A percentile compares a stretch with the other conserved stretches of the same genome.
These are phyloP conservation scores for Muscidifurax raptorellus DNA, from an alignment of 1,140 invertebrate species.

Conservation along the genomic window DNA sequence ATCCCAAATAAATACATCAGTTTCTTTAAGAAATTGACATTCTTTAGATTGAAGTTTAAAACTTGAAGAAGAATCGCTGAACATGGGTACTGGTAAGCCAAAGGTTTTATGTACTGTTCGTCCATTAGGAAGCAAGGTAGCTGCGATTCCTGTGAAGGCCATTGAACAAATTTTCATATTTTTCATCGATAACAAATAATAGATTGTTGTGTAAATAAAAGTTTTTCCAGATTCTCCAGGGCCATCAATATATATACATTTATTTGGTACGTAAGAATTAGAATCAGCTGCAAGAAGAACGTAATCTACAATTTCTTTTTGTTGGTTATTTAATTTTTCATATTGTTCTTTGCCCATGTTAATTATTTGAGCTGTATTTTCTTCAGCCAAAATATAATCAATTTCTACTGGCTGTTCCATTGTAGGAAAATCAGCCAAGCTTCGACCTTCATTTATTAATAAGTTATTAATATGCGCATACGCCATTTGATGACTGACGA, in stretches of 20 bases:
- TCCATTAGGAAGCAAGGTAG: neutral
- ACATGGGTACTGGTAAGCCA: constrained; percentile 27
- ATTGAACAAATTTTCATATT: neutral
- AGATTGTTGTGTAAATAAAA: neutral
- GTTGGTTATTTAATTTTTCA: constrained; percentile 31
- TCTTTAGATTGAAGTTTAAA: constrained; percentile 32
- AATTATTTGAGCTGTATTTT: neutral
- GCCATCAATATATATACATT: too few species aligned
- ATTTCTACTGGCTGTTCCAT: neutral
- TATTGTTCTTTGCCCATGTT: neutral
- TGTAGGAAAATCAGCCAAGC: neutral
- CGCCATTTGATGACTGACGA: neutral
- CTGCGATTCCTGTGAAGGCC: neutral
- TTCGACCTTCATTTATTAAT: neutral
- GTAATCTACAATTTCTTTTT: constrained; percentile 44
- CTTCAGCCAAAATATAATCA: neutral
- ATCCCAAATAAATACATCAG: constrained; percentile 59
- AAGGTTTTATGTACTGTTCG: constrained; percentile 30
- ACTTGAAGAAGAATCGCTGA: constrained; percentile 8
- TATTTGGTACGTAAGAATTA: neutral
- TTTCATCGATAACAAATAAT: neutral
- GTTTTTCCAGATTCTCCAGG: too few species aligned
- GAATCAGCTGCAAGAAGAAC: neutral
- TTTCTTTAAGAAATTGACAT: constrained; percentile 25
- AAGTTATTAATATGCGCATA: constrained; percentile 12